Evolutionary conservation across 2,888 invertebrate genomes (phyloP).

Genomic region (Zhuqinia jingwanae): DNA sequence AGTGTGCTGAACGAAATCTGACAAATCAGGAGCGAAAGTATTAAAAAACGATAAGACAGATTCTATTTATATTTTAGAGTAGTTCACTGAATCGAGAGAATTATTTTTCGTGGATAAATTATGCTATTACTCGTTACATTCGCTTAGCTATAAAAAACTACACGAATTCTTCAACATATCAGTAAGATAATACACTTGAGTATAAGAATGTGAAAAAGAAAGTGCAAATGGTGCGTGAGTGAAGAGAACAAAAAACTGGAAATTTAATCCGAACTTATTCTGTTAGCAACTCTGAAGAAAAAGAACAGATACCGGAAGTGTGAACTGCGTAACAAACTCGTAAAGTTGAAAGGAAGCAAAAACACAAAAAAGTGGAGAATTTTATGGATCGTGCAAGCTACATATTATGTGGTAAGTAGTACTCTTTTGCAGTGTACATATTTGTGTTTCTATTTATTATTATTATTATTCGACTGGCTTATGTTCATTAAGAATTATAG

Average conservation of each 20-base stretch:
- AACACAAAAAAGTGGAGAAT: no score
- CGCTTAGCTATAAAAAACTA: background rate
- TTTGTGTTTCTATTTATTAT: no score
- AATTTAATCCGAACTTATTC: background rate
- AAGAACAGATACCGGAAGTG: slow-evolving; percentile 23
- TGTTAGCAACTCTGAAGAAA: background rate
- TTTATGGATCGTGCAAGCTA: no score
- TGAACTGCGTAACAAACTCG: background rate
- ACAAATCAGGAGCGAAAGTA: slow-evolving; percentile 48
- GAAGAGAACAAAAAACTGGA: background rate
- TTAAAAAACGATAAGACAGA: slow-evolving; percentile 1
- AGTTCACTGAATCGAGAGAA: slow-evolving; percentile 6
- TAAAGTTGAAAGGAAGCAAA: no score
- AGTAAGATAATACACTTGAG: background rate
- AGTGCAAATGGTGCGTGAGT: background rate
- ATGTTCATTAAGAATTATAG: no score
- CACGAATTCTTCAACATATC: slow-evolving; percentile 33
- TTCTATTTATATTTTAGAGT: slow-evolving; percentile 6
- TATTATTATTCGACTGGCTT: no score
- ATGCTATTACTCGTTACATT: background rate
- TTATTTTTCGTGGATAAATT: background rate
- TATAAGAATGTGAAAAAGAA: background rate
- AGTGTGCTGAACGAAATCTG: slow-evolving; percentile 48
- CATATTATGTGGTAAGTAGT: no score
- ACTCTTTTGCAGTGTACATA: no score